These are phyloP conservation scores for Scylla paramamosain DNA, from an alignment of 1,140 invertebrate genomes.

Conservation along the genomic window DNA sequence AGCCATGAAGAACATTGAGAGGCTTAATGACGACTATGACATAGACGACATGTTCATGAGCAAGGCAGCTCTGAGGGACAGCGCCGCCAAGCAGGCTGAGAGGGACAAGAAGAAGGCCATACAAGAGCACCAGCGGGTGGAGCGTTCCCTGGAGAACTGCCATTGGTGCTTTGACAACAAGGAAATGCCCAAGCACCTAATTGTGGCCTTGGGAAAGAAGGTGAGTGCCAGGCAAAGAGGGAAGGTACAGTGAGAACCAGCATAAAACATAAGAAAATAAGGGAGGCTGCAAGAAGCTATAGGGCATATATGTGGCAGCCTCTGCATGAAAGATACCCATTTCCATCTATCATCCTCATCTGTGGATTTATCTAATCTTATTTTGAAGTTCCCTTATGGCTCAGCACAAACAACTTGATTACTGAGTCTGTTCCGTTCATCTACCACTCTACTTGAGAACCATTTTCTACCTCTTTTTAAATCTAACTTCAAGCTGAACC, in stretches of 20 bases:
- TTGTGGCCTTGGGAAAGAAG: constrained; percentile 87
- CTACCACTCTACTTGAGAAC: too few species aligned
- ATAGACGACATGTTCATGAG: constrained; percentile 94
- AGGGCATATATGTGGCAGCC: too few species aligned
- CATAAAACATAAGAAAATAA: neutral
- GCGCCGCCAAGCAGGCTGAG: constrained; percentile 84
- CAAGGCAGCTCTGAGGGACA: constrained; percentile 85
- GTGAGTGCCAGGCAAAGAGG: neutral
- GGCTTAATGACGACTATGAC: constrained; percentile 86
- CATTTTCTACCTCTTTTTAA: too few species aligned
- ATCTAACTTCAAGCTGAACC: too few species aligned
- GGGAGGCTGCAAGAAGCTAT: too few species aligned
- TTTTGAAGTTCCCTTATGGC: too few species aligned
- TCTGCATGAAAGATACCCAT: neutral
- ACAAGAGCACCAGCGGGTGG: constrained; percentile 85
- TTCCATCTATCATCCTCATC: neutral
- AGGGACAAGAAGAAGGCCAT: constrained; percentile 87
- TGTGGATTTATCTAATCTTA: neutral
- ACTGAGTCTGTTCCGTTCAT: too few species aligned
- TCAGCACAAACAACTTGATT: too few species aligned
- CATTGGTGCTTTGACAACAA: constrained; percentile 90
- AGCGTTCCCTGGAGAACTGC: constrained; percentile 89
- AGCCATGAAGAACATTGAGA: constrained; percentile 84
- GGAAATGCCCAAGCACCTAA: constrained; percentile 91
- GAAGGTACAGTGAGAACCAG: neutral